These are phyloP conservation scores for Fragum sueziense DNA, from an alignment of 2,888 invertebrate genomes.

Conservation along the genomic window DNA sequence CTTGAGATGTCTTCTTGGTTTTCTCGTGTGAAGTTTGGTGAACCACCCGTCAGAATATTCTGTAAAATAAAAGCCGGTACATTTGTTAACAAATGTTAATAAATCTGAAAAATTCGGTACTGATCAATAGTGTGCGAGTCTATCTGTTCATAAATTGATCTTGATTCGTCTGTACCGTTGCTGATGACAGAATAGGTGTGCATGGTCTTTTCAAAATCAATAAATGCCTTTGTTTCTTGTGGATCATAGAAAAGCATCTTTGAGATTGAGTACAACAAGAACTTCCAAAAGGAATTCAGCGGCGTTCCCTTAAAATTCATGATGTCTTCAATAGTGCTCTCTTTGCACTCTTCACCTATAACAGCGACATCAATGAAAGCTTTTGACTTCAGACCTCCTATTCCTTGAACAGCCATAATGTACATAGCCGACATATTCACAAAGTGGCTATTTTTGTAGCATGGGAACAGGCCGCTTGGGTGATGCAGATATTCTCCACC, in stretches of 20 bases:
- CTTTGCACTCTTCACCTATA: not conserved
- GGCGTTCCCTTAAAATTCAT: not conserved
- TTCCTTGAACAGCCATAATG: too few relatives aligned
- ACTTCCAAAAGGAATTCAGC: not conserved
- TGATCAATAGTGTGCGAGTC: not conserved
- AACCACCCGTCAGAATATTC: not conserved
- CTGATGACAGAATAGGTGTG: not conserved
- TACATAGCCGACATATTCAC: too few relatives aligned
- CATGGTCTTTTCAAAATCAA: not conserved
- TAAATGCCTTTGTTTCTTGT: not conserved
- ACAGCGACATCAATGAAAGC: not conserved
- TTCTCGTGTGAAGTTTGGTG: not conserved
- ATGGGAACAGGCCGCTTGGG: too few relatives aligned
- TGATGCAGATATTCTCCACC: not conserved
- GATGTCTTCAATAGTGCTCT: not conserved
- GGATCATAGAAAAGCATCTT: not conserved
- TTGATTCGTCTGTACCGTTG: not conserved
- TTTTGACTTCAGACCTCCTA: too few relatives aligned
- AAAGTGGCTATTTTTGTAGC: too few relatives aligned
- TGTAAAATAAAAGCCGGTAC: not conserved
- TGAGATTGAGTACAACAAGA: not conserved
- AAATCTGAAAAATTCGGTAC: not conserved
- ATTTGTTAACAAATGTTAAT: not conserved
- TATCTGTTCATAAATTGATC: not conserved
- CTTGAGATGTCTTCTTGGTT: slow-evolving; percentile 2